Base-by-base conservation (phyloP, 2,113 vertebrate species). In the Ceyx melanurus region DNA sequence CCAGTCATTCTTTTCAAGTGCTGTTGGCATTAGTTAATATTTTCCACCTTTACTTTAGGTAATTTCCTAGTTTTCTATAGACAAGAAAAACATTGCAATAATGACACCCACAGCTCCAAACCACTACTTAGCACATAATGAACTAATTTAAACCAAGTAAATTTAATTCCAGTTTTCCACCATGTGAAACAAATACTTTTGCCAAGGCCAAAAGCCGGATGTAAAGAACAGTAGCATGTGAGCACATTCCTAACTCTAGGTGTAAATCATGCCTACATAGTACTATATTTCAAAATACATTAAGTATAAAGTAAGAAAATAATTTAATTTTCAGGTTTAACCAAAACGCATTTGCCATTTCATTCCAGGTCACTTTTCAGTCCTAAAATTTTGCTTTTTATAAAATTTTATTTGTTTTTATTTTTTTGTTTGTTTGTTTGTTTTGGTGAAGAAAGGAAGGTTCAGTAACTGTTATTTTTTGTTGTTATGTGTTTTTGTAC, bases 51-150 rank as follows among this genome's bases (percentile, higher is more conserved):
- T 94, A 92, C 80, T 95, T 91, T 87, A 87, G 53, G 68, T 81
- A 87, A 96, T 95, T 96, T 96, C 85, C 81, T 89, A 82, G 51
- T 70, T 92, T 92, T 94, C 89, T 82, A 46, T 86, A 83, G 87
- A 87, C 85, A 95, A 95, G 91, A 83, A 95, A 96, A 97, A 93
- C 87, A 92, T 91, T 95, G 89, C 85, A 94, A 22, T 90, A 94
- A 78, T 93, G 90, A 94, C 80, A 96, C 67, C 84, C 95, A 70
- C 82, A 92, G 80, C 82, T 90, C 89, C 74, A 95, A 95, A 93
- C 89, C 92, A 86, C 94, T 90, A 94, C 78, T 97, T 97, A 96
- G 87, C 95, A 96, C 90, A 91, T 93, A 96, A 94, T 95, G 92
- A 96, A 96, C 93, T 95, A 95, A 95, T 96, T 96, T 95, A 96